Conservation (phyloP, 2,797 vertebrate species). For the Apogon hyalosoma region DNA sequence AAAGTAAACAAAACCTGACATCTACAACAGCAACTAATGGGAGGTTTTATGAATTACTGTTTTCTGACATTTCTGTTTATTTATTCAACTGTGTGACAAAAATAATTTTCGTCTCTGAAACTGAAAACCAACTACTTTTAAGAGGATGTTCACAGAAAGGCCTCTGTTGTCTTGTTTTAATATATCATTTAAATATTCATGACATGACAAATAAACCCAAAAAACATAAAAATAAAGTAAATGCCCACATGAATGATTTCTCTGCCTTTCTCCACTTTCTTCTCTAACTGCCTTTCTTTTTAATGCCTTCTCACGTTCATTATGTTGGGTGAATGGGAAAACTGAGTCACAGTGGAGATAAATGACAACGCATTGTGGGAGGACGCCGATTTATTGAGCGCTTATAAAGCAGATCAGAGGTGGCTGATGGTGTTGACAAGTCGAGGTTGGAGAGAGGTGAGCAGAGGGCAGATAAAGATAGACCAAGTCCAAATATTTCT, state of each 20-base stretch:
- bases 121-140: background rate
- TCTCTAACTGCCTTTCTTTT: background rate
- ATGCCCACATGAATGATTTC: too few relatives aligned
- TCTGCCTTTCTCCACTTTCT: too few relatives aligned
- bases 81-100: background rate
- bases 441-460: constrained; percentile 53
- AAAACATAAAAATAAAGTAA: too few relatives aligned
- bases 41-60: background rate
- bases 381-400: constrained; percentile 46
- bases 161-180: background rate
- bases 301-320: constrained; percentile 8
- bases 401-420: constrained; percentile 10
- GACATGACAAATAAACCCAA: too few relatives aligned
- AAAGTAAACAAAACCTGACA: constrained; percentile 37
- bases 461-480: constrained; percentile 32
- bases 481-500: constrained; percentile 40
- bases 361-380: constrained; percentile 29
- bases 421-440: constrained; percentile 45
- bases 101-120: background rate
- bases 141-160: background rate
- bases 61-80: background rate
- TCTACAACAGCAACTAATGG: constrained; percentile 1
- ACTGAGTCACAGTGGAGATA: background rate
- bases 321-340: constrained; percentile 20
- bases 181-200: too few relatives aligned